phyloP scores from a whole-genome alignment of 1,140 invertebrate species.

The Penaeus japonicus region DNA sequence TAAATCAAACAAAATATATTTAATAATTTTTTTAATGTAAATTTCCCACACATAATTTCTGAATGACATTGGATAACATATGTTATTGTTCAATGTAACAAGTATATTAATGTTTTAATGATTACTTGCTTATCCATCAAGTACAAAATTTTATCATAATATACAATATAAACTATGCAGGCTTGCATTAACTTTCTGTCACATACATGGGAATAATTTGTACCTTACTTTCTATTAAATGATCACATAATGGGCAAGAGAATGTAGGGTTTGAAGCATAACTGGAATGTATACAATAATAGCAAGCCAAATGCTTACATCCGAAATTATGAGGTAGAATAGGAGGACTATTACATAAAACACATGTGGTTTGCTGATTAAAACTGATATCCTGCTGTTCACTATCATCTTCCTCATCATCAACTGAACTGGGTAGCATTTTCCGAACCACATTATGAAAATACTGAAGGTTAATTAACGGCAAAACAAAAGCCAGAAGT shows the following conservation, averaged over 20 bases:
- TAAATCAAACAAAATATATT: too few species aligned
- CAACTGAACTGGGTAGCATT: neutral
- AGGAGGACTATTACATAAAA: neutral
- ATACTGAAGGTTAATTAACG: neutral
- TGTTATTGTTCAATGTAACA: too few species aligned
- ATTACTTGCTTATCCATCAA: too few species aligned
- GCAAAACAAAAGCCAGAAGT: neutral
- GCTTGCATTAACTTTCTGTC: too few species aligned
- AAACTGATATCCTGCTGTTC: neutral
- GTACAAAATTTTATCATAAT: too few species aligned
- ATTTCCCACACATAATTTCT: too few species aligned
- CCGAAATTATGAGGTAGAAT: slow-evolving; percentile 34
- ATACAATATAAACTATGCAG: too few species aligned
- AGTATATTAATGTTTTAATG: too few species aligned
- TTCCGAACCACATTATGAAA: slow-evolving; percentile 15
- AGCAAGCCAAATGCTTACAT: slow-evolving; percentile 24
- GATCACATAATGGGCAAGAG: slow-evolving; percentile 23
- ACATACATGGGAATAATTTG: neutral
- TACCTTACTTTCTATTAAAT: neutral
- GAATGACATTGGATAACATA: too few species aligned
- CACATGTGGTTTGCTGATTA: neutral
- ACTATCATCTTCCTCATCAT: neutral
- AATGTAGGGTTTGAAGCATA: neutral
- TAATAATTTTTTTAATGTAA: too few species aligned
- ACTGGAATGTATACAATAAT: slow-evolving; percentile 26